Base-by-base conservation (phyloP, 1,140 invertebrate species). In the Aphidius gifuensis region DNA sequence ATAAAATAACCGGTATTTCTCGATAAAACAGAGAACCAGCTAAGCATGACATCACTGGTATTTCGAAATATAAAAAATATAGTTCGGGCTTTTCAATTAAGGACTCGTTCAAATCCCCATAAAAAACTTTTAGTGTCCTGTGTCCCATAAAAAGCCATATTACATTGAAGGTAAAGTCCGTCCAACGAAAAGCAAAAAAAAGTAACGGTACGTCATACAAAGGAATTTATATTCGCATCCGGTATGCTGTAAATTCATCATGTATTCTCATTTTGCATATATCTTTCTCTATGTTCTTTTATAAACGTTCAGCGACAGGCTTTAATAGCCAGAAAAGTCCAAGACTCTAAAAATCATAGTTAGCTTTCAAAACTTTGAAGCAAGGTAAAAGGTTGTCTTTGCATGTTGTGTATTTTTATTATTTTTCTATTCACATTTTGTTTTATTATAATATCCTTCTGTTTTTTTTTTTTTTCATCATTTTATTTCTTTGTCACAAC, bases 291-390 rank as follows among this genome's bases (percentile, higher is more conserved):
- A 32, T 32, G 23, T 4, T 53, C 57, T 44, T 48, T 61, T 60
- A 65, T 59, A 62, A 65, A 65, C 62, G 60, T 61, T 65, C 58
- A 61, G 56, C 56, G 64, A 62, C 16, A 16, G 47, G 64, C 21
- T 62, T 62, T 62, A 65, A 65, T 65, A 49, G 51, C 51, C 60
- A 56, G 9, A 48, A 42, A 9, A 38, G 57, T 55, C 57, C 38
- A 40, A 4, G 39, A 43, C 59, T 62, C 58, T 64, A n/a, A 48
- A 60, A 47, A 62, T 48, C 42, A 60, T 32, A 48, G 43, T 51
- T 16, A 1, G 16, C 16, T 16, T 16, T 16, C 16, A 16, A 16
- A 16, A 16, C 16, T 16, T 16, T 16, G 16, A 16, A 16, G 16
- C 16, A 16, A 16, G 16, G 16, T 16, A 16, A 16, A 16, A 16